Conservation (phyloP, 2,888 invertebrate species). For the Julus scanicus region DNA sequence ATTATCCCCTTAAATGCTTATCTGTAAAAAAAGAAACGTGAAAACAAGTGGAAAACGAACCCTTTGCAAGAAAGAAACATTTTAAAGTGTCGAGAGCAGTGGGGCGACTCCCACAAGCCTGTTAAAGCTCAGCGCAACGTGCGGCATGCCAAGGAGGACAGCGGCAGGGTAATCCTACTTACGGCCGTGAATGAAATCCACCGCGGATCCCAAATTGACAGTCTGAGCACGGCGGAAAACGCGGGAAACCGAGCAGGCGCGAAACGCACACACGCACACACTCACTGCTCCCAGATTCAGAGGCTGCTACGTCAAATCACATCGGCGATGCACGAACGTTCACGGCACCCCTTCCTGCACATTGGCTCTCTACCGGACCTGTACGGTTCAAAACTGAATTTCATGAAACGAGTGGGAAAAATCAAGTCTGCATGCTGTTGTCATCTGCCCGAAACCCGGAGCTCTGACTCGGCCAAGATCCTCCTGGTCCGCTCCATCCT, state of each 20-base stretch:
- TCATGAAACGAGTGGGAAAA: too few species aligned
- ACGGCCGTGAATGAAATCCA: constrained; percentile 43
- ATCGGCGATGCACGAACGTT: background rate
- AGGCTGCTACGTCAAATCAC: background rate
- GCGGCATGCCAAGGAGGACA: background rate
- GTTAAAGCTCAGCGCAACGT: background rate
- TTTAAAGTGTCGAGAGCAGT: background rate
- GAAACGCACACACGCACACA: background rate
- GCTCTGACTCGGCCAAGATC: background rate
- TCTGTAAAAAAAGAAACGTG: background rate
- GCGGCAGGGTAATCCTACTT: constrained; percentile 36
- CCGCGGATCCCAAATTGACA: background rate
- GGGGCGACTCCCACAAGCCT: too few species aligned
- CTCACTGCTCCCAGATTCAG: background rate
- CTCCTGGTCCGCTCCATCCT: background rate
- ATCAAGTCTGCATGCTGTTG: background rate
- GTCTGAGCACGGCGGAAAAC: constrained; percentile 20
- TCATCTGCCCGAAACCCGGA: background rate
- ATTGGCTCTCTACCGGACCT: too few species aligned
- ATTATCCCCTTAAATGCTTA: background rate
- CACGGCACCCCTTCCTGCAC: too few species aligned
- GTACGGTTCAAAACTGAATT: background rate
- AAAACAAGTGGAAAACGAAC: background rate
- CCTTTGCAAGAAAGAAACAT: background rate
- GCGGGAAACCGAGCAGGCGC: constrained; percentile 26